Conservation (phyloP, 2,113 vertebrate species). For the Peromyscus polionotus region DNA sequence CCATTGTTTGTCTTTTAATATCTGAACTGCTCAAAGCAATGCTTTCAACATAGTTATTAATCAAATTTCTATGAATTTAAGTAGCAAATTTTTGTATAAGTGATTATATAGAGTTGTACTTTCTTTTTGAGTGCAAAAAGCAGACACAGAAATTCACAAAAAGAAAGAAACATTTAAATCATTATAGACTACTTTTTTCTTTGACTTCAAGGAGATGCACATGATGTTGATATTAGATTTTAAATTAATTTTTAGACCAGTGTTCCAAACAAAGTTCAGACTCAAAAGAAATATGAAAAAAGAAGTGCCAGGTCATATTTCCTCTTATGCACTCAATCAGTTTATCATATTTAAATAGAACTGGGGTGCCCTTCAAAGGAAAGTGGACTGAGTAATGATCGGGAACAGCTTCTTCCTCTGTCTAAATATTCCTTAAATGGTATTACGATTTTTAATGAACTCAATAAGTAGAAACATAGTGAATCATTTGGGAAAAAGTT, state of each 20-base stretch:
- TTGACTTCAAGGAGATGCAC: neutral
- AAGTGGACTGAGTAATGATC: neutral
- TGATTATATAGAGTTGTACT: neutral
- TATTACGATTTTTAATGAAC: neutral
- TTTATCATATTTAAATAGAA: neutral
- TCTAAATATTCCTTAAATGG: neutral
- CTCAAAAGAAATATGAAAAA: neutral
- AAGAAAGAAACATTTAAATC: constrained; percentile 33
- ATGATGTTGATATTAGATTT: neutral
- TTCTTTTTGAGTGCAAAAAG: neutral
- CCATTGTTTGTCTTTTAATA: neutral
- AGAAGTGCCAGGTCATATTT: neutral
- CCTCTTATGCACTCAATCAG: neutral
- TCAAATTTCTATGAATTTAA: constrained; percentile 31
- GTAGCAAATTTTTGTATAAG: neutral
- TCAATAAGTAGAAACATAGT: neutral
- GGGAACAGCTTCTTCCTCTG: neutral
- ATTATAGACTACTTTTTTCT: neutral
- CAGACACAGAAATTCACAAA: neutral
- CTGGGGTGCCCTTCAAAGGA: neutral
- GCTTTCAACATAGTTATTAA: constrained; percentile 30
- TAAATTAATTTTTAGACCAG: neutral
- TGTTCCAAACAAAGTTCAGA: neutral
- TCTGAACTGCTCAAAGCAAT: neutral
- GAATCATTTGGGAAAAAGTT: neutral